Base-by-base conservation (phyloP, 1,140 invertebrate species). In the Nasonia longicornis region DNA sequence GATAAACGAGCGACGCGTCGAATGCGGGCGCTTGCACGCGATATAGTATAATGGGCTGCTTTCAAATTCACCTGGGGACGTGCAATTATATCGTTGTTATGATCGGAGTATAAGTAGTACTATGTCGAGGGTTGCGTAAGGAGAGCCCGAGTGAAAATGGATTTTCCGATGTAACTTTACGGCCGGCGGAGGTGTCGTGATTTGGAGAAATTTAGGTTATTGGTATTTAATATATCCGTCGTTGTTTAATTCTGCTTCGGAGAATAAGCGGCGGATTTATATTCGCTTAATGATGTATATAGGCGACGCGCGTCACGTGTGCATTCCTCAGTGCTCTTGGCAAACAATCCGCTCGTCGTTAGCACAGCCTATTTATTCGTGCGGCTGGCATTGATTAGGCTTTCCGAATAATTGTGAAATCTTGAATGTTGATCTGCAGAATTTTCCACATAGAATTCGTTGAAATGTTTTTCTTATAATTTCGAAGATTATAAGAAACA, bases 301-400 rank as follows among this genome's bases (percentile, higher is more conserved):
- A 26, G 7, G 48, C 7, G 52, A 20, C 16, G 31, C 72, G 52
- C 26, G 48, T 74, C 26, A 66, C 58, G 71, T 3, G 52, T 7
- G 38, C 78, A 64, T 70, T 79, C 77, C 69, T 63, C 72, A 63
- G 42, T 71, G 48, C n/a, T 29, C 52, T 20, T 22, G 58, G 31
- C 48, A 71, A 79, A 74, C 35, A 80, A 66, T 80, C 35, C 10
- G 42, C 64, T 66, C 26, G 20, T 79, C 42, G 69, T 70, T 78
- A 70, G 31, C 26, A n/a, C 26, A 29, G 66, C 6, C 29, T 8
- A 70, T 77, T 77, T 79, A 72, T 79, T 72, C 69, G 58, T 72
- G 31, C 29, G 20, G 16, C 35, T 35, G 6, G 16, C 16, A 45
- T 20, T 3, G 26, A 42, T 77, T 69, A 31, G 29, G 12, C 67